Base-by-base conservation (phyloP, 2,113 vertebrate species). In the Fregata magnificens region DNA sequence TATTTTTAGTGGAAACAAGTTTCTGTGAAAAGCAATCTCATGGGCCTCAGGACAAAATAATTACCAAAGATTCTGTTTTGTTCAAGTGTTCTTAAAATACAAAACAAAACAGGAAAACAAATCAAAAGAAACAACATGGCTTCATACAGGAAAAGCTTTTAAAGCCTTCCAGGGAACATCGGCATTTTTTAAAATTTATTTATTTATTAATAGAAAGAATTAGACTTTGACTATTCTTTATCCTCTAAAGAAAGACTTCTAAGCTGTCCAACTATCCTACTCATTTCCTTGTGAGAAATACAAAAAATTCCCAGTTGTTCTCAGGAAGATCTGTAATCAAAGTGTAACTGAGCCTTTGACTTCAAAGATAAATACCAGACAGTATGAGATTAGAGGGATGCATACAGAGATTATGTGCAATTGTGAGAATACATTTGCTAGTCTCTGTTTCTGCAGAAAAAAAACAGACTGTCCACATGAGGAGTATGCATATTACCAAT, bases 291-390 rank as follows among this genome's bases (percentile, higher is more conserved):
- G 45, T 53, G 45, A 77, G 45, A 85, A 92, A 88, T 2, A 84
- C 29, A 91, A 82, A 71, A 81, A 95, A 82, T 26, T 87, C 93
- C 93, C 81, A 70, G 70, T 49, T 85, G 19, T 94, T 95, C 86
- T 87, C 81, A 80, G 97, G 91, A 97, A 97, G 32, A 58, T 45
- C 36, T 61, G 32, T 47, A 86, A 79, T 42, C 20, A 89, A 81
- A 61, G 61, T 42, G 58, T 11, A 87, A 81, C 28, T 1, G 28
- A 72, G 45, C 45, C 82, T 59, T 32, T 32, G 72, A 81, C 31
- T 88, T 73, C 49, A 47, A 47, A 91, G 40, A 78, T 19, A 95
- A 95, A 80, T 45, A 78, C 9, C 8, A 29, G 40, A 21, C 22
- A 45, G 49, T 4, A 42, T 2, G 55, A 95, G 70, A 59, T 38